phyloP scores from a whole-genome alignment of 2,888 invertebrate species.

The Lepidochitona cinerea region DNA sequence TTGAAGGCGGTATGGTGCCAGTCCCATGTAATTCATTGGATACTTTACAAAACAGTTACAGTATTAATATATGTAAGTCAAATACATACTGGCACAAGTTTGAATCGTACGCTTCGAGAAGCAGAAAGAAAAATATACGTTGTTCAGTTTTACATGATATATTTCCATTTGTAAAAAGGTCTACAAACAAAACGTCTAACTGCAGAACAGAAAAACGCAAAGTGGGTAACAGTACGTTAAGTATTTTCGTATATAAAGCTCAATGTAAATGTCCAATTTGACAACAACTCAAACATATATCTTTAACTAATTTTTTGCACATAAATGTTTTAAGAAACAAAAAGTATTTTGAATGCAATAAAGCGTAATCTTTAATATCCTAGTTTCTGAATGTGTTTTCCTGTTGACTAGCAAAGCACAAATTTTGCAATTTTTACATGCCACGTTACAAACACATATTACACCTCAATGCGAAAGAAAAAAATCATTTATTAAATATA shows the following conservation, averaged over 20 bases:
- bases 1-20: constrained; percentile 26
- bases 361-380: too few relatives aligned
- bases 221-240: neutral
- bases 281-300: too few relatives aligned
- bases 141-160: constrained; percentile 27
- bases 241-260: neutral
- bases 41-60: constrained; percentile 15
- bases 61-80: constrained; percentile 22
- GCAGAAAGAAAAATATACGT: constrained; percentile 12
- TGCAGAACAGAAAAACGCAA: neutral
- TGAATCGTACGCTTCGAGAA: constrained; percentile 11
- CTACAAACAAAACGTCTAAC: neutral
- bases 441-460: too few relatives aligned
- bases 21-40: constrained; percentile 28
- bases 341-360: too few relatives aligned
- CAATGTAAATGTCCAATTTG: neutral
- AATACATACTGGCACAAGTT: constrained; percentile 30
- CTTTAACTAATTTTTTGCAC: too few relatives aligned
- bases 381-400: too few relatives aligned
- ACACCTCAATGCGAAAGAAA: too few relatives aligned
- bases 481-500: too few relatives aligned
- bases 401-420: too few relatives aligned
- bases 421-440: too few relatives aligned
- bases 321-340: too few relatives aligned
- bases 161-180: constrained; percentile 49